These are phyloP conservation scores for Emydoidea blandingii DNA, from an alignment of 2,797 vertebrate genomes.

Conservation along the genomic window DNA sequence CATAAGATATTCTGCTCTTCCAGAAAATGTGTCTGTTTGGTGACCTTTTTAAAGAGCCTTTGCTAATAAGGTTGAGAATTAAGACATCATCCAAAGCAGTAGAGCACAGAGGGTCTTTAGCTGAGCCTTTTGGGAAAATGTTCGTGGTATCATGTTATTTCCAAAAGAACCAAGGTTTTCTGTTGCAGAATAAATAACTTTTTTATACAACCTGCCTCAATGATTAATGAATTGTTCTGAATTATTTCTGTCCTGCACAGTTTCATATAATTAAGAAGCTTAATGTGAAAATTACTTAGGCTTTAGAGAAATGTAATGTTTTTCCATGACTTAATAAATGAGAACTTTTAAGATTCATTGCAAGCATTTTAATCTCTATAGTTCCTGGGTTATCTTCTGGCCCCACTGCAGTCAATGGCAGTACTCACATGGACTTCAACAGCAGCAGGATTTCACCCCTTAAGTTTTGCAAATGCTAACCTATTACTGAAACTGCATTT, in stretches of 20 bases:
- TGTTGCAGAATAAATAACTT: conserved; percentile 2
- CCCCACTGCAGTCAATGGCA: neutral
- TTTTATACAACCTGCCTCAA: conserved; percentile 24
- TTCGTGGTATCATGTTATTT: conserved; percentile 17
- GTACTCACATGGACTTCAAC: neutral
- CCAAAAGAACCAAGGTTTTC: conserved; percentile 4
- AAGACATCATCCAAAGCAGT: conserved; percentile 35
- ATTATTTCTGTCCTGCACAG: conserved; percentile 2
- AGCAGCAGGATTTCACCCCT: neutral
- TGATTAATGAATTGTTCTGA: conserved; percentile 28
- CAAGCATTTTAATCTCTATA: neutral
- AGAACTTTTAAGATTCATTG: neutral
- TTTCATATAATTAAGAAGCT: conserved; percentile 5
- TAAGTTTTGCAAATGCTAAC: neutral
- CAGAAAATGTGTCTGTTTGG: conserved; percentile 37
- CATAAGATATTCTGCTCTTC: neutral
- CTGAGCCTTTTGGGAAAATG: conserved; percentile 49
- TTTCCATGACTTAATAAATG: neutral
- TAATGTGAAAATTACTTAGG: neutral
- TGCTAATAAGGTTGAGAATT: conserved; percentile 51
- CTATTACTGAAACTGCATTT: neutral
- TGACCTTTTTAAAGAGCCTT: conserved; percentile 47
- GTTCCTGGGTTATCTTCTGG: neutral
- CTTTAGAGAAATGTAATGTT: neutral
- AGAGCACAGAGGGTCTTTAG: neutral